Conservation (phyloP, 2,888 invertebrate genomes). For the Patella pellucida region DNA sequence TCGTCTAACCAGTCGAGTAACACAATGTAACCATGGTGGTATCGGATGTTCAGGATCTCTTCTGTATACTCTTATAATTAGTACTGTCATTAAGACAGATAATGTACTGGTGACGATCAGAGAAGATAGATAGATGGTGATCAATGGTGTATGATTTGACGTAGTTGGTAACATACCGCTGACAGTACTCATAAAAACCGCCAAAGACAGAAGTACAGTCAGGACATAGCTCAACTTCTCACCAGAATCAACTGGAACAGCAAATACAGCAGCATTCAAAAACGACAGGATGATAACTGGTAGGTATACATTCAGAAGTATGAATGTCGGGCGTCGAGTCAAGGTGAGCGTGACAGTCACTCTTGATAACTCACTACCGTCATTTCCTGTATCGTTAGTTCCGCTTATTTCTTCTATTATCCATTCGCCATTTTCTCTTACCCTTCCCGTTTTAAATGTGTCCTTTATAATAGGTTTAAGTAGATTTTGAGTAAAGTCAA, state of each 20-base stretch:
- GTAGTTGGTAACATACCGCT: neutral
- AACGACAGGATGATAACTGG: neutral
- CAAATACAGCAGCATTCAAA: neutral
- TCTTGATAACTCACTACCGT: neutral
- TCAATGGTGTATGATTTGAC: neutral
- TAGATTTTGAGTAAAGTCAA: neutral
- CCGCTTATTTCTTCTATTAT: no score
- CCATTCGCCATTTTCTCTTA: neutral
- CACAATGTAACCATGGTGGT: neutral
- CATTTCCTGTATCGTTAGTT: neutral
- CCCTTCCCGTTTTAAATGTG: no score
- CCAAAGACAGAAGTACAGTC: neutral
- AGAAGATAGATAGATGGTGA: neutral
- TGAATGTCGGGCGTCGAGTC: neutral
- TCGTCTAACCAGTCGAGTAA: neutral
- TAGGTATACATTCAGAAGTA: neutral
- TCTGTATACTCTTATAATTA: neutral
- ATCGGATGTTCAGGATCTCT: neutral
- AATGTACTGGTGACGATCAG: neutral
- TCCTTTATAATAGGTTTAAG: neutral
- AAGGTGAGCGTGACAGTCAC: neutral
- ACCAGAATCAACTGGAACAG: neutral
- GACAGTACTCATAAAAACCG: neutral
- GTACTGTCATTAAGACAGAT: neutral
- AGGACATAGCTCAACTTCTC: slow-evolving; percentile 1